These are phyloP conservation scores for Rallus crepitans DNA, from an alignment of 2,797 vertebrate species.

Conservation along the genomic window DNA sequence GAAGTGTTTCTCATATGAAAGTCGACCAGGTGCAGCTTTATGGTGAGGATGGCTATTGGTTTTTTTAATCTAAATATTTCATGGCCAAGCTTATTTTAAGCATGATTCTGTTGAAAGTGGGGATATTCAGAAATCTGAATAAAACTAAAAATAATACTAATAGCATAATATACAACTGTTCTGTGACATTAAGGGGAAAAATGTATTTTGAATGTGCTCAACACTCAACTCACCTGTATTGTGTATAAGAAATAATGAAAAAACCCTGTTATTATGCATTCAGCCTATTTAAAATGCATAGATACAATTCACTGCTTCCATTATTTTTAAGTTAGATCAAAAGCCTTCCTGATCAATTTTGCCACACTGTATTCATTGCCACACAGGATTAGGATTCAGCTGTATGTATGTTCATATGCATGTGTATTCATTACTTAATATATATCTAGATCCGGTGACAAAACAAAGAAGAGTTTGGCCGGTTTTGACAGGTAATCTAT, in stretches of 20 bases:
- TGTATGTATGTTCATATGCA: background rate
- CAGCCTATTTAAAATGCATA: constrained; percentile 2
- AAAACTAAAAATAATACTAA: background rate
- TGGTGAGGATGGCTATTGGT: background rate
- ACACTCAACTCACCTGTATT: background rate
- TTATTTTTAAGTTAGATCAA: constrained; percentile 31
- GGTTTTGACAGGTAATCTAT: background rate
- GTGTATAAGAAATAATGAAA: background rate
- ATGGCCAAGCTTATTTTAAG: background rate
- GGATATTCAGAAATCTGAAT: background rate
- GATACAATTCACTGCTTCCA: background rate
- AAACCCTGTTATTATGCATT: background rate
- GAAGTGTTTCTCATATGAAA: background rate
- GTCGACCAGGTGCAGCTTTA: background rate
- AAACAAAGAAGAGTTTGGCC: background rate
- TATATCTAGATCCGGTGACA: background rate
- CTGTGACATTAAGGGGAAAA: background rate
- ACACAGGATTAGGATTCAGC: background rate
- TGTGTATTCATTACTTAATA: background rate
- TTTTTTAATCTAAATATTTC: background rate
- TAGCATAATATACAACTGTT: background rate
- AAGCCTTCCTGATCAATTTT: constrained; percentile 29
- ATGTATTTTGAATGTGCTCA: background rate
- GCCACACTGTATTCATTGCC: background rate
- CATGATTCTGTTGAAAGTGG: background rate